phyloP scores from a whole-genome alignment of 2,113 vertebrate species.

The Sceloporus tristichus region DNA sequence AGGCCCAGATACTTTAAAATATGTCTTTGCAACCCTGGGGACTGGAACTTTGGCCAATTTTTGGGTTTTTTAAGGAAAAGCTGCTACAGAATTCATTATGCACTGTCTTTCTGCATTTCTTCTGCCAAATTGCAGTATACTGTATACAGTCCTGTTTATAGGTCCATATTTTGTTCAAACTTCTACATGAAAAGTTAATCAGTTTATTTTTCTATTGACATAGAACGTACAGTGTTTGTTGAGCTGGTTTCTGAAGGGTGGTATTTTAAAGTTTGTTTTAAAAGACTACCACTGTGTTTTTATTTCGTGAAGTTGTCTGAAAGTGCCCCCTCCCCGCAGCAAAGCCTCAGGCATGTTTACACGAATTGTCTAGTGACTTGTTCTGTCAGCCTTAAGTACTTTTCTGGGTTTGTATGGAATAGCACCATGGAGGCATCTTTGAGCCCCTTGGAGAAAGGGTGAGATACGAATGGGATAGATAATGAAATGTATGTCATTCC shows the following conservation, averaged over 20 bases:
- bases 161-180: background rate
- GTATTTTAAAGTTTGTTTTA: too few species aligned
- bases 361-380: background rate
- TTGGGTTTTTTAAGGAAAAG: background rate
- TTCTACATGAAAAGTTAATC: background rate
- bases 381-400: background rate
- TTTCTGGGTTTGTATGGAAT: background rate
- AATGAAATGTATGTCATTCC: conserved; percentile 12
- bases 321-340: background rate
- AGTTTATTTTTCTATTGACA: background rate
- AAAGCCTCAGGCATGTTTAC: background rate
- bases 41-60: background rate
- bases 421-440: background rate
- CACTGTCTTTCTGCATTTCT: background rate
- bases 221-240: background rate
- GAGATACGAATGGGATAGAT: background rate
- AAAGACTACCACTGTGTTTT: background rate
- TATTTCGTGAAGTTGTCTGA: background rate
- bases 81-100: background rate
- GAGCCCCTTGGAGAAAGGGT: background rate
- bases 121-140: background rate
- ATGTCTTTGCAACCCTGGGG: background rate
- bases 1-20: background rate
- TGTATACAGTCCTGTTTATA: background rate
- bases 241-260: background rate